Evolutionary conservation across 2,113 vertebrate species (phyloP).

Genomic region (Gymnogyps californianus): DNA sequence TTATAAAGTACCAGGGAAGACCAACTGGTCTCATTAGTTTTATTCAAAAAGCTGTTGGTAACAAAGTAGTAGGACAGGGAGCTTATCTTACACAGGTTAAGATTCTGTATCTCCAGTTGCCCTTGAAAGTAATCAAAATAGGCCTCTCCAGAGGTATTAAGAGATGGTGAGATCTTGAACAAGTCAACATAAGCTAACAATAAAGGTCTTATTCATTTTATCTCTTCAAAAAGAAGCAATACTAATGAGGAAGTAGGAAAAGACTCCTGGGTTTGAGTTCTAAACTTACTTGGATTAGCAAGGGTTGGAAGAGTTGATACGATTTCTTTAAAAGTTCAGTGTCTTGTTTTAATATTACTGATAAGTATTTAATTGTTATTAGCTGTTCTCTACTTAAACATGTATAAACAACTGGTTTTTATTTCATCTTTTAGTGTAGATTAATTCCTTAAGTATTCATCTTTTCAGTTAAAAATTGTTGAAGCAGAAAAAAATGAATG

Average conservation of each 20-base stretch:
- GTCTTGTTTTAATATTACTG: neutral
- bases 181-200: neutral
- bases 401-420: neutral
- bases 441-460: constrained; percentile 4
- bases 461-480: constrained; percentile 74
- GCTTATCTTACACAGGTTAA: neutral
- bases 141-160: neutral
- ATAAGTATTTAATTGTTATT: neutral
- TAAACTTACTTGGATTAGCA: neutral
- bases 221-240: neutral
- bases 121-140: neutral
- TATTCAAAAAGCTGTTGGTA: neutral
- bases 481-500: constrained; percentile 79
- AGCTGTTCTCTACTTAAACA: neutral
- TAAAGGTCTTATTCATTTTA: neutral
- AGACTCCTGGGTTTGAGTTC: neutral
- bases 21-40: neutral
- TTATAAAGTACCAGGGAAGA: neutral
- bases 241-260: neutral
- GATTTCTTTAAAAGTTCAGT: neutral
- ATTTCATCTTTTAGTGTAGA: neutral
- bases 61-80: neutral
- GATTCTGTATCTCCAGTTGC: neutral
- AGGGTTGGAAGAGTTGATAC: neutral
- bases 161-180: neutral